Conservation (phyloP, 2,113 vertebrate species). For the Thunnus thynnus region DNA sequence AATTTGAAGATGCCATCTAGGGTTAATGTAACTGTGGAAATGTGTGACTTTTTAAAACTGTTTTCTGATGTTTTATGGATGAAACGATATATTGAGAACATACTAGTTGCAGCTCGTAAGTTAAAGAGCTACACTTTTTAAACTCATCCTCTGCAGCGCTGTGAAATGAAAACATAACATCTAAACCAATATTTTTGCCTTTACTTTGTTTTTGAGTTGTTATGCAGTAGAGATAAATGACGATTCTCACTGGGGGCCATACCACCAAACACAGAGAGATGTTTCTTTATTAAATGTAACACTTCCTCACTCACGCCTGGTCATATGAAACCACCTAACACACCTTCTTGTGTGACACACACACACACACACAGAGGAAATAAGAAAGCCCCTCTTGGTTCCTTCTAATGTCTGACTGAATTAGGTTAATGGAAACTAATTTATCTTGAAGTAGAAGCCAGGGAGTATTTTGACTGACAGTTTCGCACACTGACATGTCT, state of each 20-base stretch:
- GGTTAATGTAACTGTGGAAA: too few species aligned
- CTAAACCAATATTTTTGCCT: background rate
- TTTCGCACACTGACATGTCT: background rate
- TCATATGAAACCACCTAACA: background rate
- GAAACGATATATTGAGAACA: too few species aligned
- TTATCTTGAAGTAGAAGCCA: conserved; percentile 31
- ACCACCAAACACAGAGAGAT: conserved; percentile 3
- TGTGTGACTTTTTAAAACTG: too few species aligned
- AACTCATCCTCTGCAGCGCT: background rate
- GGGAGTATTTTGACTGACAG: background rate
- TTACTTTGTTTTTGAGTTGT: background rate
- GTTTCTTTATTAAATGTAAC: background rate
- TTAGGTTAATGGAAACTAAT: conserved; percentile 33
- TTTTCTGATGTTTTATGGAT: too few species aligned
- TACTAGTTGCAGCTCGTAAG: too few species aligned
- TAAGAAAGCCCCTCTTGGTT: conserved; percentile 11
- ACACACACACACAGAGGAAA: background rate
- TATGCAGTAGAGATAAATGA: background rate
- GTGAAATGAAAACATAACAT: background rate
- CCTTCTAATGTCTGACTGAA: conserved; percentile 12
- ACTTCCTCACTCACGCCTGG: background rate
- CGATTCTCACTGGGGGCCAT: background rate
- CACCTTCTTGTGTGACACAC: background rate
- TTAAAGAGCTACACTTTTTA: too few species aligned
- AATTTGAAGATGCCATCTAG: too few species aligned